Base-by-base conservation (phyloP, 2,888 invertebrate genomes). In the Sepioteuthis lessoniana region DNA sequence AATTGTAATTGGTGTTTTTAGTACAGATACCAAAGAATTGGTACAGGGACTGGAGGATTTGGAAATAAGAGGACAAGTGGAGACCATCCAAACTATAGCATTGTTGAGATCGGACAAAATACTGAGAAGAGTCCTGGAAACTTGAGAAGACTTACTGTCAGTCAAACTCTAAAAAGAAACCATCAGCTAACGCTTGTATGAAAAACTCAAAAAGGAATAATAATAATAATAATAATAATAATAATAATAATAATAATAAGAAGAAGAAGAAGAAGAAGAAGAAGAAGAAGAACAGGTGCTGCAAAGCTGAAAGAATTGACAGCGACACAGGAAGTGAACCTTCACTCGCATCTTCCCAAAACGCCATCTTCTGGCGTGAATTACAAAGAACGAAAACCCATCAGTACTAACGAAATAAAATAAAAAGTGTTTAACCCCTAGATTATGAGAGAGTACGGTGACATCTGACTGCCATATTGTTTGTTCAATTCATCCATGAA, bases 321-420 rank as follows among this genome's bases (percentile, higher is more conserved):
- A 76, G n/a, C 76, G 76, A 76, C 76, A 76, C 76, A n/a, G 76
- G 76, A 76, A 76, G 76, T 76, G 76, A 76, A 55, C 55, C 47
- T 55, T 55, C 21, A 55, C 55, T 25, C 55, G 4, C 55, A 25
- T 76, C 76, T 76, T 76, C 13, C 35, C 76, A 76, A 35, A 76
- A n/a, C 16, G 76, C 76, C 76, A n/a, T 35, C 76, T 35, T 10
- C 10, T 35, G 76, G n/a, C 76, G 76, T n/a, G n/a, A 76, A 3
- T 35, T 76, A 76, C 50, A n/a, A 10, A 76, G 7, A 76, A 31
- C 76, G 4, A 35, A n/a, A 76, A 76, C 16, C 16, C n/a, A 76
- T 7, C n/a, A 76, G 16, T 35, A 28, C 21, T 21, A 76, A 76
- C 76, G n/a, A 13, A 35, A 76, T 76, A 35, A 76, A 76, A 76